Evolutionary conservation across 2,888 invertebrate species (phyloP).

Genomic region (Laspeyria flexula): DNA sequence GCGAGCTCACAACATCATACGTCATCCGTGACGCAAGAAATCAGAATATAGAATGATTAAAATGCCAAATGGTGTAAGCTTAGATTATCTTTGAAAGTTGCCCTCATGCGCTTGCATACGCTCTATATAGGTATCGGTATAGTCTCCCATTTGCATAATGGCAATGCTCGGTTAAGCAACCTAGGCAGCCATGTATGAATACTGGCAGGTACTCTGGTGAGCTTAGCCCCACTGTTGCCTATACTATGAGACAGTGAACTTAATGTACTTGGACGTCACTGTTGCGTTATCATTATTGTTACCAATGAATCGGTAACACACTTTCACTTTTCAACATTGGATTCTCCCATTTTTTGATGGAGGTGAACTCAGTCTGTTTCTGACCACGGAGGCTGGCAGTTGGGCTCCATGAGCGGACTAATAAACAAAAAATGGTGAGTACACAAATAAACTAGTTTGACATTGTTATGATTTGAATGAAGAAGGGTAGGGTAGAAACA

Average conservation of each 20-base stretch:
- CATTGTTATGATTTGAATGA: too few species aligned
- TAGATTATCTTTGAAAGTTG: background rate
- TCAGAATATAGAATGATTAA: background rate
- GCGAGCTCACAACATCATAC: too few species aligned
- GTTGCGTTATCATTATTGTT: slow-evolving; percentile 68
- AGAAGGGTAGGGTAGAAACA: too few species aligned
- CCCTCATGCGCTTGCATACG: background rate
- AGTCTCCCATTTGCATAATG: background rate
- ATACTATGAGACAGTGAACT: slow-evolving; percentile 19
- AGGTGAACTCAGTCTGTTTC: slow-evolving; percentile 42
- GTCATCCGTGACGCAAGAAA: background rate
- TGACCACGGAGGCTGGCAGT: slow-evolving; percentile 35
- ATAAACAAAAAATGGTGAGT: slow-evolving; percentile 23
- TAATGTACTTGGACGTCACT: slow-evolving; percentile 46
- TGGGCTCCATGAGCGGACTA: slow-evolving; percentile 15
- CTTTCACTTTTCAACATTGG: slow-evolving; percentile 72
- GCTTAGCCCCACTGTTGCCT: slow-evolving; percentile 21
- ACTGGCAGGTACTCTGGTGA: too few species aligned
- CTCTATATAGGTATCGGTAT: too few species aligned
- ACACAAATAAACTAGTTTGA: too few species aligned
- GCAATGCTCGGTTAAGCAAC: background rate
- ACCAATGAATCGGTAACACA: slow-evolving; percentile 57
- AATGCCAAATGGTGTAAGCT: background rate
- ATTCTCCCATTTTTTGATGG: slow-evolving; percentile 48
- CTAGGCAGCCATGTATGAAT: too few species aligned